phyloP scores from a whole-genome alignment of 2,797 vertebrate genomes.

The Sebastes umbrosus region DNA sequence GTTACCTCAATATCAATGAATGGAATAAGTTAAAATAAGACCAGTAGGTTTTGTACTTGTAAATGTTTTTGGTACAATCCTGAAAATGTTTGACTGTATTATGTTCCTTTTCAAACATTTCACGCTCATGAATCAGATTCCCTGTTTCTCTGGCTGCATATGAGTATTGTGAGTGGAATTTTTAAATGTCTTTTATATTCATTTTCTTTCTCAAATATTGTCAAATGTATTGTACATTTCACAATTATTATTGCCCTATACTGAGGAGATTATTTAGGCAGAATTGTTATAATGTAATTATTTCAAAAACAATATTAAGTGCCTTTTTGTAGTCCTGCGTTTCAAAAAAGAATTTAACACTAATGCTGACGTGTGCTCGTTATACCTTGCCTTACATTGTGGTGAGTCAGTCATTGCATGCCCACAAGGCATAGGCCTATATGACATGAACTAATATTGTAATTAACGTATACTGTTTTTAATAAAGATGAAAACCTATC shows the following conservation, averaged over 20 bases:
- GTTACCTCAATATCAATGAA: conserved; percentile 53
- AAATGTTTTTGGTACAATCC: conserved; percentile 27
- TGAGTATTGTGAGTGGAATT: conserved; percentile 34
- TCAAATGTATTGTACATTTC: neutral
- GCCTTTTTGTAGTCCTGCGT: conserved; percentile 74
- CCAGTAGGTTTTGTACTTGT: conserved; percentile 45
- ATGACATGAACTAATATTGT: conserved; percentile 34
- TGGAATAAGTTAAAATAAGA: conserved; percentile 13
- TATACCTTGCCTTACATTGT: conserved; percentile 60
- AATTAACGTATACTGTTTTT: conserved; percentile 47
- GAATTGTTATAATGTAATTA: conserved; percentile 17
- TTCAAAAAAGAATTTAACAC: conserved; percentile 50
- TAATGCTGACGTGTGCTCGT: conserved; percentile 44
- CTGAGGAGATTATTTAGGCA: neutral
- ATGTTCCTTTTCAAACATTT: neutral
- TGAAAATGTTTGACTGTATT: neutral
- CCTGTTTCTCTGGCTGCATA: neutral
- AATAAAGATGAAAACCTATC: conserved; percentile 49
- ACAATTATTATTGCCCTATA: neutral
- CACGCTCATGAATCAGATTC: neutral
- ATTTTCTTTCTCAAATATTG: neutral
- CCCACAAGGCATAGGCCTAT: conserved; percentile 18
- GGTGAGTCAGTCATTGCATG: conserved; percentile 47
- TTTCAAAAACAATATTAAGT: conserved; percentile 65
- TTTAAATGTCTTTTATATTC: neutral